A percentile compares a stretch with the other conserved stretches of the same genome.
Conservation (phyloP, 2,888 invertebrate species). For the Schizaphis graminum region DNA sequence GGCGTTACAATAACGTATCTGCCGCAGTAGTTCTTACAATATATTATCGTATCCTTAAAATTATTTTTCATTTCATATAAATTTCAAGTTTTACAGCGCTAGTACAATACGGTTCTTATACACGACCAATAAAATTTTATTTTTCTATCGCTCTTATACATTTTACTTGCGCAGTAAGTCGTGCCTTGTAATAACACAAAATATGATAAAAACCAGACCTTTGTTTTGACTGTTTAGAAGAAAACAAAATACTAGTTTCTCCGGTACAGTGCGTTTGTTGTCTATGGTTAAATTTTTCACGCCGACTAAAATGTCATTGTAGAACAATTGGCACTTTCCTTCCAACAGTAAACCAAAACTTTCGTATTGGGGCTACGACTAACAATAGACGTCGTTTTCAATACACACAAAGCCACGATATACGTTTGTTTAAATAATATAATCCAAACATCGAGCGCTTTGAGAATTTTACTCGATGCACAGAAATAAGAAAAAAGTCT, state of each 20-base stretch:
- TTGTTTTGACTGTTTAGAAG: neutral
- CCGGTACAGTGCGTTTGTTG: conserved; percentile 1
- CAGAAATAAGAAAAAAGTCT: conserved; percentile 9
- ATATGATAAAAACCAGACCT: conserved; percentile 13
- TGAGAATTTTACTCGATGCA: neutral
- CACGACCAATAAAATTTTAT: neutral
- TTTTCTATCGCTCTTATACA: neutral
- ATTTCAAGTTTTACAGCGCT: neutral
- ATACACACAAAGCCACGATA: conserved; percentile 12
- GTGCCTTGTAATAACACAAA: neutral
- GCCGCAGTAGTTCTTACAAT: neutral
- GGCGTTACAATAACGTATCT: neutral
- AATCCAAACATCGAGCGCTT: conserved; percentile 28
- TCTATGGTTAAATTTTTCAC: conserved; percentile 7
- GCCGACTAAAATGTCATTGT: conserved; percentile 30
- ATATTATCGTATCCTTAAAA: neutral
- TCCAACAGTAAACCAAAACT: conserved; percentile 16
- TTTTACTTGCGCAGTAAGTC: neutral
- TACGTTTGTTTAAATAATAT: conserved; percentile 31
- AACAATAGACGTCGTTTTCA: conserved; percentile 24
- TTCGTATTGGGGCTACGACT: conserved; percentile 11
- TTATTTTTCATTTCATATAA: neutral
- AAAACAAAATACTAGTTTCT: conserved; percentile 22
- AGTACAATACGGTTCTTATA: neutral
- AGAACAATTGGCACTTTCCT: conserved; percentile 30